phyloP scores from a whole-genome alignment of 53 echinoderm and acorn worm genomes.

The Temnopleurus reevesii region DNA sequence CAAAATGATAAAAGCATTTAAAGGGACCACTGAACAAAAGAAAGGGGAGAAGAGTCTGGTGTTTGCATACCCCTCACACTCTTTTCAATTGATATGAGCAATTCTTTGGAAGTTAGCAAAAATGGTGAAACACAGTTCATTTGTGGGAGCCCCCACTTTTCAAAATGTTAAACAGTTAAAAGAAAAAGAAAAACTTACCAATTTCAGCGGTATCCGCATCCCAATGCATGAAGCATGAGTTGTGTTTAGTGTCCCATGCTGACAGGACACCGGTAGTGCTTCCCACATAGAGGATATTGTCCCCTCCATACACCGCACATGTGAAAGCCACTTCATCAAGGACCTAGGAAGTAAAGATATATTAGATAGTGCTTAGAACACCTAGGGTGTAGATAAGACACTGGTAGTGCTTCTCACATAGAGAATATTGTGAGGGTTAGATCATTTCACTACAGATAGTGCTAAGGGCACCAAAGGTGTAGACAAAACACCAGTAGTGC shows the following conservation, averaged over 20 bases:
- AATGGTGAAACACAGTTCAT: neutral
- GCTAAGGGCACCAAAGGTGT: too few relatives aligned
- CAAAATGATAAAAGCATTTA: too few relatives aligned
- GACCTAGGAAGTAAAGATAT: slow-evolving; percentile 56
- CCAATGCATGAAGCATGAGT: slow-evolving; percentile 99
- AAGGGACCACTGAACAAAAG: too few relatives aligned
- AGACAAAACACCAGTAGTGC: slow-evolving; percentile 83
- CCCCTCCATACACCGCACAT: slow-evolving; percentile 87
- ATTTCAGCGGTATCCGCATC: slow-evolving; percentile 98
- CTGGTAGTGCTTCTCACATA: slow-evolving; percentile 89
- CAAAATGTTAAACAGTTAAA: too few relatives aligned
- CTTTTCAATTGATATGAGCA: neutral
- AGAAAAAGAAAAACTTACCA: slow-evolving; percentile 69
- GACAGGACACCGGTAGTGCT: slow-evolving; percentile 92
- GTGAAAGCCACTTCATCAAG: slow-evolving; percentile 85
- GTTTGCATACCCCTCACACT: too few relatives aligned
- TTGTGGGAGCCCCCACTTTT: too few relatives aligned
- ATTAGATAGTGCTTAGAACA: too few relatives aligned
- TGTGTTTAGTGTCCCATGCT: slow-evolving; percentile 98
- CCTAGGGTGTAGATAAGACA: too few relatives aligned
- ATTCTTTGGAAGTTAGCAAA: neutral
- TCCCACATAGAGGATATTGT: slow-evolving; percentile 90
- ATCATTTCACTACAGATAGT: too few relatives aligned
- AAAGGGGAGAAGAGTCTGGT: too few relatives aligned
- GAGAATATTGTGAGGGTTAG: too few relatives aligned